phyloP scores from a whole-genome alignment of 2,888 invertebrate genomes.

The Metellina segmentata region DNA sequence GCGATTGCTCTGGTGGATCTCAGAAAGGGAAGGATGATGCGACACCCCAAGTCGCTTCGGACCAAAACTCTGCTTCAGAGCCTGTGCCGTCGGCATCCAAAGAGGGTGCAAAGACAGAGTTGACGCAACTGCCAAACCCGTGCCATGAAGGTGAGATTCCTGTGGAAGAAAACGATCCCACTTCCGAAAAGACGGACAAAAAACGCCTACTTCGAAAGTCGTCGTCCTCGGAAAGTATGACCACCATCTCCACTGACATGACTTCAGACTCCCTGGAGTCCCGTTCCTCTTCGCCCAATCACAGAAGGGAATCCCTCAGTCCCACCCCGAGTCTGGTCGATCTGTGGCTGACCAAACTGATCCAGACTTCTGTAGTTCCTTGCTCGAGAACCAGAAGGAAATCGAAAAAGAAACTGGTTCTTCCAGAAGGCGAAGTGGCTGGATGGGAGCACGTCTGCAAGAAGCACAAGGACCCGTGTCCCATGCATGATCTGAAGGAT shows the following conservation, averaged over 20 bases:
- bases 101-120: not conserved
- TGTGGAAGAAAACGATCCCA: not conserved
- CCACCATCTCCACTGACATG: constrained; percentile 70
- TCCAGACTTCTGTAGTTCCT: constrained; percentile 48
- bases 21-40: not conserved
- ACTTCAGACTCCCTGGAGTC: constrained; percentile 72
- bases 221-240: constrained; percentile 62
- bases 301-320: constrained; percentile 9
- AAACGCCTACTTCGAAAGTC: constrained; percentile 43
- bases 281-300: constrained; percentile 44
- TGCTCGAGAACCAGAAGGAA: constrained; percentile 49
- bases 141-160: constrained; percentile 31
- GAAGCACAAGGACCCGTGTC: constrained; percentile 39
- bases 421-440: constrained; percentile 50
- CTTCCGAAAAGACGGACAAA: constrained; percentile 11
- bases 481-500: constrained; percentile 61
- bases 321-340: constrained; percentile 66
- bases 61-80: not conserved
- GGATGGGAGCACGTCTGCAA: constrained; percentile 72
- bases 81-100: not conserved
- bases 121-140: constrained; percentile 32
- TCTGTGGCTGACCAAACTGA: constrained; percentile 63
- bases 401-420: constrained; percentile 53
- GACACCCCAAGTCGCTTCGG: not conserved
- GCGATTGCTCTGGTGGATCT: not conserved